A percentile compares a stretch with the other conserved stretches of the same genome.
Conservation (phyloP, 2,797 vertebrate genomes). For the Amblyraja radiata region DNA sequence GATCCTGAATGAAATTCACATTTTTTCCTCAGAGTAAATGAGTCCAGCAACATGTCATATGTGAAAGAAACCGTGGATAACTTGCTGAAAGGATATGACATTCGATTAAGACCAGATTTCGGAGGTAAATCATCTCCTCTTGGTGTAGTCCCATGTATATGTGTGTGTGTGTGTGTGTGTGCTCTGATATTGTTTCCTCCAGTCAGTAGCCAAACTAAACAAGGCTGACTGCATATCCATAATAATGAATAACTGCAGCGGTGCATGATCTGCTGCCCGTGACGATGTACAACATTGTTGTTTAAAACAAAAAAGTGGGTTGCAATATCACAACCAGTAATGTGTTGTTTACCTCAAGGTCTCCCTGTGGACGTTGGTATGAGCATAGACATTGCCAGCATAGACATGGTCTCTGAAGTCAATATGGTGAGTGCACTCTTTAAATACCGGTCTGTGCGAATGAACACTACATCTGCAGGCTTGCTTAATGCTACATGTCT, state of each 20-base stretch:
- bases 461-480: background rate
- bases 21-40: conserved; percentile 63
- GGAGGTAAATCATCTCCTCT: conserved; percentile 61
- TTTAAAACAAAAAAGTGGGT: background rate
- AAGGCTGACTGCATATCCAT: background rate
- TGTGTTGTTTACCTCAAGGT: conserved; percentile 52
- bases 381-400: conserved; percentile 78
- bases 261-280: background rate
- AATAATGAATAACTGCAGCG: background rate
- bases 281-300: background rate
- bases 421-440: conserved; percentile 73
- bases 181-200: conserved; percentile 32
- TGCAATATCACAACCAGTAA: conserved; percentile 18
- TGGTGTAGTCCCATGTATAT: background rate
- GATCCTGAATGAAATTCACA: conserved; percentile 47
- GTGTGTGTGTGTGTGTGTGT: background rate
- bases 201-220: conserved; percentile 42
- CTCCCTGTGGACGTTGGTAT: conserved; percentile 77
- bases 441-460: conserved; percentile 27
- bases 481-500: background rate
- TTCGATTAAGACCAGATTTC: conserved; percentile 76
- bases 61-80: conserved; percentile 80
- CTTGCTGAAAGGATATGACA: conserved; percentile 79
- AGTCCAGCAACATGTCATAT: conserved; percentile 77
- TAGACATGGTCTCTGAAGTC: conserved; percentile 81